These are phyloP conservation scores for Chorisops tibialis DNA, from an alignment of 2,888 invertebrate species.

Conservation along the genomic window DNA sequence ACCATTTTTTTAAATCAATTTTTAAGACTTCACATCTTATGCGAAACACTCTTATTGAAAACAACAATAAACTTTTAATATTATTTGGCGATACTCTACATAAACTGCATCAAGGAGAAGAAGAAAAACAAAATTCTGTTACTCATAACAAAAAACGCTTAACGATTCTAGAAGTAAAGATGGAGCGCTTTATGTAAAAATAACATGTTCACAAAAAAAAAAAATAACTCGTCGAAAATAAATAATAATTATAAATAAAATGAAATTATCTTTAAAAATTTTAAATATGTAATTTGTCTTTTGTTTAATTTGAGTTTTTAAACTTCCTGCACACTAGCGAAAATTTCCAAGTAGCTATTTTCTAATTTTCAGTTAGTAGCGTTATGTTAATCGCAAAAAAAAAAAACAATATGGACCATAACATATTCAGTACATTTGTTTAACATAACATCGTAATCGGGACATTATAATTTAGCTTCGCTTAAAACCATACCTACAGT, in stretches of 20 bases:
- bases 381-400: no score
- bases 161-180: conserved; percentile 11
- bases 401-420: no score
- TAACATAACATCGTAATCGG: neutral
- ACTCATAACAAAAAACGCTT: conserved; percentile 23
- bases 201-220: conserved; percentile 14
- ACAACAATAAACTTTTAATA: neutral
- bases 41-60: neutral
- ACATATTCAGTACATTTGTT: neutral
- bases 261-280: no score
- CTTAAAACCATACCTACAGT: neutral
- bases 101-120: neutral
- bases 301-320: no score
- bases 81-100: conserved; percentile 17
- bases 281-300: no score
- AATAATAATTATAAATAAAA: neutral
- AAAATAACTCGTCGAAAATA: conserved; percentile 19
- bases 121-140: neutral
- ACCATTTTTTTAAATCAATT: conserved; percentile 11
- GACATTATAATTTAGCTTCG: neutral
- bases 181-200: conserved; percentile 18
- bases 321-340: no score
- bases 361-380: no score
- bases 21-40: conserved; percentile 23
- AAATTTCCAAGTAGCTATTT: no score